phyloP scores from a whole-genome alignment of 2,888 invertebrate species.

The Tupiocoris notatus region DNA sequence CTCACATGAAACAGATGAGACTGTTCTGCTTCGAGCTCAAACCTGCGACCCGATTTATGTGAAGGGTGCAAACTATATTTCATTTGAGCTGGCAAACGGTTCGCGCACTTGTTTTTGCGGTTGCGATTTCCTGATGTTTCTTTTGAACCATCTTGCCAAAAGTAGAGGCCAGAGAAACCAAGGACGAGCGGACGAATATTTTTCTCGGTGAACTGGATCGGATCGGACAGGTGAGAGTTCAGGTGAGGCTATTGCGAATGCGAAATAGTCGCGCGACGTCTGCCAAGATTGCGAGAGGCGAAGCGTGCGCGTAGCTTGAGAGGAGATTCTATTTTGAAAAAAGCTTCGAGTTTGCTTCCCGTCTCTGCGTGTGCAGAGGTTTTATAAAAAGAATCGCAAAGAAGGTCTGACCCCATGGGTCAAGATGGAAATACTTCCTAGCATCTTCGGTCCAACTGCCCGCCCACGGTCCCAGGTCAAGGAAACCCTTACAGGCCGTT shows the following conservation, averaged over 20 bases:
- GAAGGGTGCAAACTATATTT: no score
- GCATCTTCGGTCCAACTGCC: neutral
- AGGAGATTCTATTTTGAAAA: constrained; percentile 25
- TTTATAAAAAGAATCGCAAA: constrained; percentile 18
- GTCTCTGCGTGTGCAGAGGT: constrained; percentile 9
- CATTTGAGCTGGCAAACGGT: no score
- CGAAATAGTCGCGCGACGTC: neutral
- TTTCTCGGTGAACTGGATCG: constrained; percentile 20
- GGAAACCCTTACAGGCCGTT: no score
- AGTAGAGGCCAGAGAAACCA: no score
- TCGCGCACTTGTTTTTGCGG: no score
- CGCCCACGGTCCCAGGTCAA: constrained; percentile 20
- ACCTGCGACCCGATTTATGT: no score
- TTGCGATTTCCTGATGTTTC: no score
- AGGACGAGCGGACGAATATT: constrained; percentile 3
- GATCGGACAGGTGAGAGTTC: constrained; percentile 19
- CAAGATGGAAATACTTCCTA: constrained; percentile 31
- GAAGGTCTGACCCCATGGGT: constrained; percentile 24
- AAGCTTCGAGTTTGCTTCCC: constrained; percentile 8
- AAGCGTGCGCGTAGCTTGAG: constrained; percentile 10
- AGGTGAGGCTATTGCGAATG: neutral
- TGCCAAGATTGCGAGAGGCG: neutral
- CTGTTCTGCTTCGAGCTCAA: no score
- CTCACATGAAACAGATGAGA: no score
- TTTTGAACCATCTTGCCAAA: no score